Conservation (phyloP, 2,888 invertebrate species). For the Labia minor region DNA sequence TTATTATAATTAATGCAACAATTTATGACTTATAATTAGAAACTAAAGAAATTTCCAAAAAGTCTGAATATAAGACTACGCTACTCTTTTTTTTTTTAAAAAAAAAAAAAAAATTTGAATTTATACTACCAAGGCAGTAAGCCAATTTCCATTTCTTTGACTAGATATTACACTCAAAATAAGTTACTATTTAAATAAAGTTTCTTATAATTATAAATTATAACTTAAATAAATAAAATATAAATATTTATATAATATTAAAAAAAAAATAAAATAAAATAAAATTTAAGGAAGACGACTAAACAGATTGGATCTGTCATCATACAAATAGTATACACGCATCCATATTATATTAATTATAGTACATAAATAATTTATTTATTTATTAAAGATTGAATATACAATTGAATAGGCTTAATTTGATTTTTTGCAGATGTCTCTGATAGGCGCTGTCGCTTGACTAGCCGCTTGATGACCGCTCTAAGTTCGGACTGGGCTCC, state of each 20-base stretch:
- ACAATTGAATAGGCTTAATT: background rate
- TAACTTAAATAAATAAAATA: background rate
- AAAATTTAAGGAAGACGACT: background rate
- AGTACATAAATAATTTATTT: background rate
- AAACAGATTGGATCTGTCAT: background rate
- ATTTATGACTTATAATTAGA: too few species aligned
- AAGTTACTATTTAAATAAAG: background rate
- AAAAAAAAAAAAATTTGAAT: too few species aligned
- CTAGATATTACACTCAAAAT: slow-evolving; percentile 23
- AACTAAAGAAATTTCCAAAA: background rate
- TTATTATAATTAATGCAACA: too few species aligned
- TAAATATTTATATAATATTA: background rate
- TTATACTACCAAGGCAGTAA: too few species aligned
- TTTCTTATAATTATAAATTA: background rate
- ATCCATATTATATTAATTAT: background rate
- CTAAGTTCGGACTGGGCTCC: background rate
- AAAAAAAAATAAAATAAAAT: background rate
- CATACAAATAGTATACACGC: slow-evolving; percentile 8
- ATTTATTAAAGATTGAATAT: background rate
- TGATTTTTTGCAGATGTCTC: background rate
- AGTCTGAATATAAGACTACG: too few species aligned
- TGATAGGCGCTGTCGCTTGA: background rate
- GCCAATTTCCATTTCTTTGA: slow-evolving; percentile 17
- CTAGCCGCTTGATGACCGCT: background rate
- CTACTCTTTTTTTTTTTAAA: too few species aligned